Percentiles rank a stretch among this genome's conserved stretches.
These are phyloP conservation scores for Labeo rohita DNA, from an alignment of 2,113 vertebrate species.

Conservation along the genomic window DNA sequence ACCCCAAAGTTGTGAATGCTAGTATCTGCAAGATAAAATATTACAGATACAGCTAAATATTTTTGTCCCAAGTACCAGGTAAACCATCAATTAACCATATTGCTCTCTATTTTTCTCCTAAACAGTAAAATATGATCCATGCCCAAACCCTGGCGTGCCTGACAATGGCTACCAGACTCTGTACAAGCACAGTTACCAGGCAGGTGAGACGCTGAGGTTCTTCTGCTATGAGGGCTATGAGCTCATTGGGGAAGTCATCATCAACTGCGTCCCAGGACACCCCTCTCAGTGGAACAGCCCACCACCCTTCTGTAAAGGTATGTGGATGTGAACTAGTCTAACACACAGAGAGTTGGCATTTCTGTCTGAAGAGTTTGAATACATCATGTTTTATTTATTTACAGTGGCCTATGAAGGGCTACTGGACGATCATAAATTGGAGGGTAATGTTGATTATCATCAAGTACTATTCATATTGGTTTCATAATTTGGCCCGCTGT, in stretches of 20 bases:
- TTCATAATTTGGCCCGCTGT: background rate
- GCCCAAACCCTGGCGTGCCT: constrained; percentile 89
- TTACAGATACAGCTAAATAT: background rate
- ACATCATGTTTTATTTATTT: constrained; percentile 33
- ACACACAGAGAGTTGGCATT: background rate
- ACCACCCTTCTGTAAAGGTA: constrained; percentile 92
- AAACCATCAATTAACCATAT: background rate
- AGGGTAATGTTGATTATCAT: constrained; percentile 74
- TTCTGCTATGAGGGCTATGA: constrained; percentile 94
- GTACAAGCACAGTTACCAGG: constrained; percentile 92
- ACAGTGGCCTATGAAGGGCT: constrained; percentile 89
- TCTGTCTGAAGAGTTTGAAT: background rate
- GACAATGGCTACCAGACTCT: constrained; percentile 92
- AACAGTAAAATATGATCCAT: constrained; percentile 91
- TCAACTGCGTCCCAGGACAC: constrained; percentile 88
- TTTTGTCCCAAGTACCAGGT: background rate
- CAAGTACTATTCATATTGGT: background rate
- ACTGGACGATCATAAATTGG: constrained; percentile 87
- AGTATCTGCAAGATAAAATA: background rate
- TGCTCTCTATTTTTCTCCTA: background rate
- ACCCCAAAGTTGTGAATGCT: background rate
- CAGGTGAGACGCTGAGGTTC: constrained; percentile 89
- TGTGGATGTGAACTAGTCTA: background rate
- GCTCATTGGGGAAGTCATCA: constrained; percentile 90
- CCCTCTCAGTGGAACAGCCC: constrained; percentile 93